A percentile compares a stretch with the other conserved stretches of the same genome.
These are phyloP conservation scores for Oceanodroma tethys DNA, from an alignment of 2,113 vertebrate species.

Conservation along the genomic window DNA sequence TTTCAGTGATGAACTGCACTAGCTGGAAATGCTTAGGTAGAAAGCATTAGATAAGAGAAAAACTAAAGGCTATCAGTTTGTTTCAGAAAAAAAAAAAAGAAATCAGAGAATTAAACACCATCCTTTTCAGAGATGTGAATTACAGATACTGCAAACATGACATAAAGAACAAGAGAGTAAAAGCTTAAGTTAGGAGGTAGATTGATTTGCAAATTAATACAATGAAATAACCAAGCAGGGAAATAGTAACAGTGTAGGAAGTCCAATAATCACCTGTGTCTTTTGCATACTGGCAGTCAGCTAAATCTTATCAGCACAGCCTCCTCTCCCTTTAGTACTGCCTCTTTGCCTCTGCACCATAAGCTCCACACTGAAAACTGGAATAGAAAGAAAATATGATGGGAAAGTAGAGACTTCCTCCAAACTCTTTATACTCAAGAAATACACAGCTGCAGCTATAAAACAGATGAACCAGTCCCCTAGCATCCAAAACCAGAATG, in stretches of 20 bases:
- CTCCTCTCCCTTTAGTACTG: no score
- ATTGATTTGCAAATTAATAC: neutral
- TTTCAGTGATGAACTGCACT: neutral
- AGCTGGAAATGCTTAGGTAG: neutral
- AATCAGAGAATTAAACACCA: neutral
- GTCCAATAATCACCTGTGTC: neutral
- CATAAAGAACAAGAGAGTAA: neutral
- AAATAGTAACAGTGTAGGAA: neutral
- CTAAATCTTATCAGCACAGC: neutral
- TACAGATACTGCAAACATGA: neutral
- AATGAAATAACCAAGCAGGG: neutral
- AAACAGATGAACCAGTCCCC: neutral
- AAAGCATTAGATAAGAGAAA: neutral
- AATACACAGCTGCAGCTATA: neutral
- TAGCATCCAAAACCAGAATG: neutral
- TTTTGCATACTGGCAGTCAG: neutral
- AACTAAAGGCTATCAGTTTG: neutral
- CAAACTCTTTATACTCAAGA: neutral
- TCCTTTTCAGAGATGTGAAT: neutral
- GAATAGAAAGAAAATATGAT: neutral
- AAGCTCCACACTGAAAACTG: neutral
- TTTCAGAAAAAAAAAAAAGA: neutral
- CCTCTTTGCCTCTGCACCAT: neutral
- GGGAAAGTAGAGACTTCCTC: neutral
- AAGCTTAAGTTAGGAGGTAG: neutral